Conservation (phyloP, 2,797 vertebrate genomes). For the Channallabes apus region DNA sequence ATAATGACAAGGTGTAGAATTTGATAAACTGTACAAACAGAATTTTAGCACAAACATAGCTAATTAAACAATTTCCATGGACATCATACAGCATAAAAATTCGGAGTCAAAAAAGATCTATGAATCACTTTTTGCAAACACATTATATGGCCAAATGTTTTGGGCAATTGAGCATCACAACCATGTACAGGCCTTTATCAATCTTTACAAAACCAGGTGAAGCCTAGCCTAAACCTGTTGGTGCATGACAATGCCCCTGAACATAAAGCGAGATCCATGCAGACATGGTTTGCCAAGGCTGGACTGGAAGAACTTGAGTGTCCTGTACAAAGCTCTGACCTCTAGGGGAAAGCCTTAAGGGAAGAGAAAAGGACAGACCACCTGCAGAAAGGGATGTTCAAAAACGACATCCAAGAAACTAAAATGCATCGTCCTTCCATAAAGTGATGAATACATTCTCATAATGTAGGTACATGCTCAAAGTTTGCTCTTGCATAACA, state of each 20-base stretch:
- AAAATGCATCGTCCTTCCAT: neutral
- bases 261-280: neutral
- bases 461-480: neutral
- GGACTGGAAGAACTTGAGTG: neutral
- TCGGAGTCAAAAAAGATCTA: too few relatives aligned
- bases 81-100: neutral
- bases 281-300: neutral
- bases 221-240: neutral
- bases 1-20: neutral
- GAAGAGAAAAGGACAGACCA: neutral
- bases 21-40: neutral
- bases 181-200: neutral
- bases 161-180: neutral
- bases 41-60: neutral
- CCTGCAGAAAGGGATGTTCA: neutral
- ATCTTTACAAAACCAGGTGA: neutral
- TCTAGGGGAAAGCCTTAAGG: neutral
- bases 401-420: neutral
- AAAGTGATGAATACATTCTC: neutral
- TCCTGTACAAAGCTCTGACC: neutral
- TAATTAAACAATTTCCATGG: neutral
- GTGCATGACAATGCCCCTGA: neutral
- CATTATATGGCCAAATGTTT: neutral
- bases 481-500: neutral
- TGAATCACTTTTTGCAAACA: neutral